A percentile compares a stretch with the other conserved stretches of the same genome.
These are phyloP conservation scores for Sebastes trivittatus DNA, from an alignment of 2,797 vertebrate species.

Conservation along the genomic window DNA sequence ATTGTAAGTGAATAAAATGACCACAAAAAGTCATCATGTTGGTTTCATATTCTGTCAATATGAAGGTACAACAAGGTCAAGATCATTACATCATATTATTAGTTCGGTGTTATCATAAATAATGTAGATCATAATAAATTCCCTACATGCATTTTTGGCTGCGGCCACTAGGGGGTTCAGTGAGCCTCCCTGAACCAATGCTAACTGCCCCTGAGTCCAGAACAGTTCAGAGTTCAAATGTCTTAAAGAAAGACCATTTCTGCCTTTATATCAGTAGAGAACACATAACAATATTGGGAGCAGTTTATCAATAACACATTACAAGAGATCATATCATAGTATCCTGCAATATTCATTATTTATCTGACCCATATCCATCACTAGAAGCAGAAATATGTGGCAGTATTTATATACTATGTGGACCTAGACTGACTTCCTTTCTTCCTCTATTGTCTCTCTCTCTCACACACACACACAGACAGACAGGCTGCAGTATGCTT, in stretches of 20 bases:
- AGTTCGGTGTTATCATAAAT: no score
- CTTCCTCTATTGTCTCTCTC: neutral
- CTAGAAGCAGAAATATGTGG: neutral
- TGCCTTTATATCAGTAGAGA: neutral
- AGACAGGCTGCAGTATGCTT: neutral
- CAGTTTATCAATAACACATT: neutral
- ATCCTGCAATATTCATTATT: neutral
- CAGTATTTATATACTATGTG: neutral
- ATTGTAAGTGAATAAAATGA: no score
- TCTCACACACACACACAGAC: no score
- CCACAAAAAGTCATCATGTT: no score
- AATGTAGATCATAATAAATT: no score
- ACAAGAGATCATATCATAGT: neutral
- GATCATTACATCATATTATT: no score
- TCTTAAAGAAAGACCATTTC: neutral
- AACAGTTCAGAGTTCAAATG: neutral
- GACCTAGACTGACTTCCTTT: neutral
- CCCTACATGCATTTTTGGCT: no score
- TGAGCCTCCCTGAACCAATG: no score
- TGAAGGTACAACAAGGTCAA: no score
- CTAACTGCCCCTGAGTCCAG: no score
- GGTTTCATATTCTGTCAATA: no score
- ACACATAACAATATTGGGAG: neutral
- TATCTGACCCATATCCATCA: neutral
- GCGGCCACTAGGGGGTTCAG: no score